These are phyloP conservation scores for Amyelois transitella DNA, from an alignment of 1,140 invertebrate genomes.

Conservation along the genomic window DNA sequence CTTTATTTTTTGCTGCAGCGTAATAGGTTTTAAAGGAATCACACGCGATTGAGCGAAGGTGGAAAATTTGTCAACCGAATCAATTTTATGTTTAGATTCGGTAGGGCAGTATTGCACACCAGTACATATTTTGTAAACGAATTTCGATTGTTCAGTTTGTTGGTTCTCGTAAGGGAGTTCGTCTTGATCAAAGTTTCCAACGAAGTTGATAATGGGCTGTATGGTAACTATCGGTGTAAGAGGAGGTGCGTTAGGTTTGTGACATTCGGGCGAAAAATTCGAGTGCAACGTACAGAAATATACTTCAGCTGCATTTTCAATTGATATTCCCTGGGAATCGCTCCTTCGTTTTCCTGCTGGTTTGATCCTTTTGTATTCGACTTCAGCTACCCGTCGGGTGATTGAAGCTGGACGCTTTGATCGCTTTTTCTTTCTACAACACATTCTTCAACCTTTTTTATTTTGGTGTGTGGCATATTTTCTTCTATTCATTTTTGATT, in stretches of 20 bases:
- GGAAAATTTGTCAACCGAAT: background rate
- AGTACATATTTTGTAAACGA: background rate
- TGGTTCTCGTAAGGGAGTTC: background rate
- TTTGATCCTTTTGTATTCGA: conserved; percentile 4
- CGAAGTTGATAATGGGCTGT: background rate
- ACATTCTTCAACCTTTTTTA: too few species aligned
- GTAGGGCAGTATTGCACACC: background rate
- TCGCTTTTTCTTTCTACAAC: background rate
- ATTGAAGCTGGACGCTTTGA: background rate
- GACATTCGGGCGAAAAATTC: background rate
- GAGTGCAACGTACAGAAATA: background rate
- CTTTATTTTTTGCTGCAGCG: conserved; percentile 3
- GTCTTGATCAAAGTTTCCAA: background rate
- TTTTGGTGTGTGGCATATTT: background rate
- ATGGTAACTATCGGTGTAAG: background rate
- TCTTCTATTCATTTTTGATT: background rate
- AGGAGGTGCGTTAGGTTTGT: background rate
- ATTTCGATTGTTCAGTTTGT: background rate
- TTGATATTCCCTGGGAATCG: background rate
- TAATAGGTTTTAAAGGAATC: conserved; percentile 8
- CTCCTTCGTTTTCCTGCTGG: conserved; percentile 1
- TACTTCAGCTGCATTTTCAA: conserved; percentile 1
- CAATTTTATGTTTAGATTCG: background rate
- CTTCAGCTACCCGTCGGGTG: conserved; percentile 1
- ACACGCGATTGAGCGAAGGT: conserved; percentile 5